Percentiles rank a stretch among this genome's conserved stretches.
Conservation (phyloP, 2,113 vertebrate genomes). For the Esox niger region DNA sequence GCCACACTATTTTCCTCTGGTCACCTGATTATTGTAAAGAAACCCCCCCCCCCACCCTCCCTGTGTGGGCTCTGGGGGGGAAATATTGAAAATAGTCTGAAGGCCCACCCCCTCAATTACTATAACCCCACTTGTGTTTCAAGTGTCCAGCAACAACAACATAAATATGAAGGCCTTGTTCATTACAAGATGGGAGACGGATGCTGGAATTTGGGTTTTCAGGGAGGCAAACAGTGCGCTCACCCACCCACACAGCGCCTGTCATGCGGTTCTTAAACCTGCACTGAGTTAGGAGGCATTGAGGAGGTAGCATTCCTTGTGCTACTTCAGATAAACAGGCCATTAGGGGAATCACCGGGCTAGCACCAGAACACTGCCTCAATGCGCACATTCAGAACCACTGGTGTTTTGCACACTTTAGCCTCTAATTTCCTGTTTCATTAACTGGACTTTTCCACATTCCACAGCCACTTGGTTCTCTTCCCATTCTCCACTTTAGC, state of each 20-base stretch:
- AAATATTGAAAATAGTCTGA: conserved; percentile 92
- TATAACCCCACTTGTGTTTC: conserved; percentile 73
- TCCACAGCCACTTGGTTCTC: conserved; percentile 48
- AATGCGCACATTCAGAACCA: conserved; percentile 62
- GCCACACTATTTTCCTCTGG: conserved; percentile 85
- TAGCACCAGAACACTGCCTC: conserved; percentile 53
- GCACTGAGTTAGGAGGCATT: conserved; percentile 58
- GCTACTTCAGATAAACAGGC: conserved; percentile 69
- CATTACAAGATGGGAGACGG: conserved; percentile 64
- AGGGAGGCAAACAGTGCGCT: conserved; percentile 51
- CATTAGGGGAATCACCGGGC: conserved; percentile 63
- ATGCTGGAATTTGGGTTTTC: conserved; percentile 43
- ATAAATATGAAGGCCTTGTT: conserved; percentile 69
- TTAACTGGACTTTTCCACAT: conserved; percentile 46
- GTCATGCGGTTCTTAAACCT: conserved; percentile 36
- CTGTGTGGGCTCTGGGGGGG: conserved; percentile 75
- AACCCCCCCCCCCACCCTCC: conserved; percentile 71
- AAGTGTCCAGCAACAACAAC: conserved; percentile 68
- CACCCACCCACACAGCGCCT: conserved; percentile 32
- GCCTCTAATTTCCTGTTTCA: conserved; percentile 59
- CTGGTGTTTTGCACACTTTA: conserved; percentile 64
- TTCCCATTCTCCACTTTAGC: conserved; percentile 17
- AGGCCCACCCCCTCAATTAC: conserved; percentile 79
- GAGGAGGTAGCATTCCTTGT: conserved; percentile 69
- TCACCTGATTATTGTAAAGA: conserved; percentile 90